phyloP scores from a whole-genome alignment of 2,113 vertebrate genomes.

The Cinclus mexicanus region DNA sequence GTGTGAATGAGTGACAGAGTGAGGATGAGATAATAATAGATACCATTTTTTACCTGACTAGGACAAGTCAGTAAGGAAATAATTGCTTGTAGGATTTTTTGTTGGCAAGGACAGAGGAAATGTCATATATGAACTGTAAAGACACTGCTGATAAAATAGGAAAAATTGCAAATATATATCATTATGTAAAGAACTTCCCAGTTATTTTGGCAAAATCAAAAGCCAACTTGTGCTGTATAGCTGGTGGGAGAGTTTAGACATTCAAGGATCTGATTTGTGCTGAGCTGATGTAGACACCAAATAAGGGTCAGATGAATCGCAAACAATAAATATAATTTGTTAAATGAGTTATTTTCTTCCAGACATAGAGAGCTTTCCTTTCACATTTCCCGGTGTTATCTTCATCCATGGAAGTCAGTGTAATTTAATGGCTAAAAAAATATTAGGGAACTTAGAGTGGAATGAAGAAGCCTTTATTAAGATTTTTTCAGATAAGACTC shows the following conservation, averaged over 20 bases:
- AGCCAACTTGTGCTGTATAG: background rate
- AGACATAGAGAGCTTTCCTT: background rate
- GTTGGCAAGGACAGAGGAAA: background rate
- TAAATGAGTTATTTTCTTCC: background rate
- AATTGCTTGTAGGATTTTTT: background rate
- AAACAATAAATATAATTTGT: background rate
- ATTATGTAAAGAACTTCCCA: background rate
- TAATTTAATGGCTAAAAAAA: background rate
- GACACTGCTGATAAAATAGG: background rate
- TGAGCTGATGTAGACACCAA: background rate
- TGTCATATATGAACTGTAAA: background rate
- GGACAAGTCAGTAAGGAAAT: background rate
- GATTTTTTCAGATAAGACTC: background rate
- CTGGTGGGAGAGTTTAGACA: background rate
- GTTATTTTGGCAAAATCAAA: background rate
- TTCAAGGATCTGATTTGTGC: background rate
- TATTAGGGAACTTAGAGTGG: background rate
- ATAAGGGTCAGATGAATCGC: background rate
- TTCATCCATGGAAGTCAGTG: background rate
- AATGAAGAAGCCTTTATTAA: background rate
- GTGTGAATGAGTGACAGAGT: background rate
- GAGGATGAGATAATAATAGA: background rate
- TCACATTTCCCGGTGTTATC: background rate
- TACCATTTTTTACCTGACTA: background rate
- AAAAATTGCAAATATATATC: background rate